Percentiles rank a stretch among this genome's conserved stretches.
Evolutionary conservation across 92 coral and sea anemone species (phyloP).

Genomic region (Heteractis magnifica): DNA sequence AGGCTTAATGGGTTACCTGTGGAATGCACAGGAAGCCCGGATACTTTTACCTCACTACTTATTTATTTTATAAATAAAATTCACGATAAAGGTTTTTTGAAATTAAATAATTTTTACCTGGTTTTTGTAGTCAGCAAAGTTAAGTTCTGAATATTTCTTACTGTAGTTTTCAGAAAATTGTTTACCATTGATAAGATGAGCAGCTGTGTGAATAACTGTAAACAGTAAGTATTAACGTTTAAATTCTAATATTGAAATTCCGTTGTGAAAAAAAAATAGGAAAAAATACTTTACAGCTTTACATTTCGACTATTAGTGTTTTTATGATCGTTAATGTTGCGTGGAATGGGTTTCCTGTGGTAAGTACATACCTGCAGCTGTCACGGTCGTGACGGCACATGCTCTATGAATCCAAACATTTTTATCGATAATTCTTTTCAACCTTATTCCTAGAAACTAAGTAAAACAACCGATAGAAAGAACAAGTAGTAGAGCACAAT

Average conservation of each 20-base stretch:
- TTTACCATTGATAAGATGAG: slow-evolving; percentile 61
- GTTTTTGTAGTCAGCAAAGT: slow-evolving; percentile 59
- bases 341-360: neutral
- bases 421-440: slow-evolving; percentile 52
- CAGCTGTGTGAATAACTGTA: slow-evolving; percentile 59
- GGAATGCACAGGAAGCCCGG: slow-evolving; percentile 1
- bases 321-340: neutral
- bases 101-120: slow-evolving; percentile 41
- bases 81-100: neutral
- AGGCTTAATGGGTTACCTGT: neutral
- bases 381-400: slow-evolving; percentile 59
- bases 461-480: neutral
- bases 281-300: neutral
- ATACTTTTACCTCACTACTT: neutral
- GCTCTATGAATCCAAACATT: slow-evolving; percentile 70
- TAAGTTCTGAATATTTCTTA: slow-evolving; percentile 42
- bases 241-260: no score
- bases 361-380: slow-evolving; percentile 51
- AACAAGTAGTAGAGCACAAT: neutral
- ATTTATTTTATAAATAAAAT: neutral
- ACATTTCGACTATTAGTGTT: no score
- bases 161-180: slow-evolving; percentile 67
- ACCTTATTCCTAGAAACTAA: slow-evolving; percentile 32
- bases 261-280: neutral
- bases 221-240: neutral